A percentile compares a stretch with the other conserved stretches of the same genome.
Evolutionary conservation across 2,113 vertebrate genomes (phyloP).

Genomic region (Mystacornis crossleyi): DNA sequence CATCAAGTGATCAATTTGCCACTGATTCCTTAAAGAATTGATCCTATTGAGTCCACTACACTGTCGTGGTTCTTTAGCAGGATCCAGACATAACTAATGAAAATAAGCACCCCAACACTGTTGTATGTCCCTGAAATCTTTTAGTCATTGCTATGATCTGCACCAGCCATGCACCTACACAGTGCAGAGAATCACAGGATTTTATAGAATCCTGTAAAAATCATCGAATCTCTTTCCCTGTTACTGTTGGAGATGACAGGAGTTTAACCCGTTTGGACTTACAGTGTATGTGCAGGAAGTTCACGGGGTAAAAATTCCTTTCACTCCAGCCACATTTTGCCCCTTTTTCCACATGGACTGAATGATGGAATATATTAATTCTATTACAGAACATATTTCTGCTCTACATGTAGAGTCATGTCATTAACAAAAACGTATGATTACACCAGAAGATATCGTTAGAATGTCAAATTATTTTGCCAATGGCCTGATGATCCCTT

Average conservation of each 20-base stretch:
- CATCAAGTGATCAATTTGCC: accelerated
- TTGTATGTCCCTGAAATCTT: accelerated
- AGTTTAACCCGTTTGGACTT: background rate
- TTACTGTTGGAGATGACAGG: accelerated
- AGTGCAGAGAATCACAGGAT: background rate
- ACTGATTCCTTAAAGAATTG: background rate
- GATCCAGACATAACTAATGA: background rate
- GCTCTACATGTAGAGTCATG: background rate
- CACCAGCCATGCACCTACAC: background rate
- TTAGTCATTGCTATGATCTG: background rate
- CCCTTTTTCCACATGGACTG: background rate
- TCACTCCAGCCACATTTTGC: background rate
- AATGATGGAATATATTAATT: background rate
- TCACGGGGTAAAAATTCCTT: background rate
- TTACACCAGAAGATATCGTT: accelerated
- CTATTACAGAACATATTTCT: background rate
- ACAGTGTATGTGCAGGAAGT: accelerated
- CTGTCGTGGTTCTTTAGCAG: background rate
- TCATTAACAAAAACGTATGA: background rate
- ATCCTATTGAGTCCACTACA: too few species aligned
- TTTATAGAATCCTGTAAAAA: background rate
- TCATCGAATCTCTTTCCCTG: background rate
- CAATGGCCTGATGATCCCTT: background rate
- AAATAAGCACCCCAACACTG: background rate
- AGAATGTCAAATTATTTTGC: background rate